Evolutionary conservation across 2,113 vertebrate species (phyloP), one percentile per base, ranked within the genome.

Genomic region (Actinemys pallida): DNA sequence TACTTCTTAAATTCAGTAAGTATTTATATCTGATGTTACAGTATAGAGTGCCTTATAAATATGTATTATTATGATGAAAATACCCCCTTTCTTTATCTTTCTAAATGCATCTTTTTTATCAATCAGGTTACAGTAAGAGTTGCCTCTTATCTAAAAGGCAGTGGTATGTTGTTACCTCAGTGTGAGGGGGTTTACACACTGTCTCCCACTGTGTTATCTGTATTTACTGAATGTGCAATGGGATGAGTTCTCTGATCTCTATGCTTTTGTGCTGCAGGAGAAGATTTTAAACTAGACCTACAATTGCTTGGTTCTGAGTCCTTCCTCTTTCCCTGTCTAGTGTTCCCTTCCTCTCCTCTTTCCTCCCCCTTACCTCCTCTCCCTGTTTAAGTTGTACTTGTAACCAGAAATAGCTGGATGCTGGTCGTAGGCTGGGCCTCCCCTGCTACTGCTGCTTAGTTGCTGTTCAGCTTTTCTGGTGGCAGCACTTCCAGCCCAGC

Each of bases 391-490:
- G 90, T 24, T 24, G 39, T 14, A 45, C 31, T 88, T 88, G 75
- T 92, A 72, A 53, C 65, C 76, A 93, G 88, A 92, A 89, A 50
- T 86, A 88, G 31, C 27, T 57, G 10, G 52, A 10, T 27, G 19
- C 62, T 53, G 49, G 47, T 69, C 11, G 8, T 65, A 52, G 35
- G 13, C 27, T 1, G 1, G 25, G 54, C 79, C 76, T 69, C 80
- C 1, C 2, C 42, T 87, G 87, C 89, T 95, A 92, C 94, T 96
- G 93, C 94, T 96, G 45, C 87, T 89, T 83, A 90, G 93, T 85
- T 96, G 93, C 95, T 95, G 13, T 85, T 96, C 95, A 29, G 94
- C 93, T 94, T 96, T 95, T 94, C 92, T 96, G 89, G 94, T 95
- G 95, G 96, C 96, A 88, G 92, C 90, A 90, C 92, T 96, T 95